These are phyloP conservation scores for Trochalopteron elliotii DNA, from an alignment of 2,113 vertebrate genomes.

Conservation along the genomic window DNA sequence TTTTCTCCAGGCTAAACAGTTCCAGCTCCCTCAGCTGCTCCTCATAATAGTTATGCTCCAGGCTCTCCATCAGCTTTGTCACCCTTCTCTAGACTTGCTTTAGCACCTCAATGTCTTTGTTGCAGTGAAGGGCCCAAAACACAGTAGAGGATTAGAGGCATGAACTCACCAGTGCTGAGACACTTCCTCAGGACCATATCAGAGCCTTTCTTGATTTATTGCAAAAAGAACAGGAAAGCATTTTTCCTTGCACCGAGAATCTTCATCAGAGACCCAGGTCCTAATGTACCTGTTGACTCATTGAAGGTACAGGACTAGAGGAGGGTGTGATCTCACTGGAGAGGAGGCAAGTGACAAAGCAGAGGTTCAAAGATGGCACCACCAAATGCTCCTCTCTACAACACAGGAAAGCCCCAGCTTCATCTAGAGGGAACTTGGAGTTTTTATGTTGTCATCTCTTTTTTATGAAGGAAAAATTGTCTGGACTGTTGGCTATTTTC, in stretches of 20 bases:
- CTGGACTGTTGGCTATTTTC: not conserved
- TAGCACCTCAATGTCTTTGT: not conserved
- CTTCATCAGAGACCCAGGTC: not conserved
- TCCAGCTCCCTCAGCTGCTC: not conserved
- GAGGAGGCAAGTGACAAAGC: not conserved
- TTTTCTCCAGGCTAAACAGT: not conserved
- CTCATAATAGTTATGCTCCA: not conserved
- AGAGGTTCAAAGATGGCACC: not conserved
- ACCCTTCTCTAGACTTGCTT: not conserved
- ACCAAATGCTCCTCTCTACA: not conserved
- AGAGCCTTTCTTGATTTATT: not conserved
- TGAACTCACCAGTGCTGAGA: not conserved
- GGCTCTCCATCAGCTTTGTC: not conserved
- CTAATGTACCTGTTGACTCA: not conserved
- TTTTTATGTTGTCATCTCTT: not conserved
- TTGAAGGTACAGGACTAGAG: not conserved
- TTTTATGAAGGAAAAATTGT: not conserved
- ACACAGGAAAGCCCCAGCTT: not conserved
- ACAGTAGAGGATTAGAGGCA: fast-evolving
- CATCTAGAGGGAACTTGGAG: not conserved
- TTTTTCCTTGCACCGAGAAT: not conserved
- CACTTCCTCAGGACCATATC: not conserved
- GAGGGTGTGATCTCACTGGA: not conserved
- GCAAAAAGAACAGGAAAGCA: not conserved
- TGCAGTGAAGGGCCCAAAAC: not conserved